Evolutionary conservation across 2,888 invertebrate genomes (phyloP).

Genomic region (Meteorus colon): DNA sequence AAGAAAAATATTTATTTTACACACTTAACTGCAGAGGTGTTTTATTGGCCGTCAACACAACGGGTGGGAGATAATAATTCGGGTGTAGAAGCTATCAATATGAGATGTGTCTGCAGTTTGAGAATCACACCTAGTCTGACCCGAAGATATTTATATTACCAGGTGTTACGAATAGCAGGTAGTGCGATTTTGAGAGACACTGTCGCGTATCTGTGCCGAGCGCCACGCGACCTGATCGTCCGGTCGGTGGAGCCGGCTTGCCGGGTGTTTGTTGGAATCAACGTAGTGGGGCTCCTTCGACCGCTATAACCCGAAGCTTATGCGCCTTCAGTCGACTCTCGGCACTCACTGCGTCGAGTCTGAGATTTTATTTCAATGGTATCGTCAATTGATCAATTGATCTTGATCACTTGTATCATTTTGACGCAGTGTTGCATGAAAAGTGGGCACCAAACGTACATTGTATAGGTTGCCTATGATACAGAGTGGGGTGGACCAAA

Average conservation of each 20-base stretch:
- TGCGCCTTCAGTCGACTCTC: constrained; percentile 69
- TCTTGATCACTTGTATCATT: constrained; percentile 1
- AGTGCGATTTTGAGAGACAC: constrained; percentile 67
- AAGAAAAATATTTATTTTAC: not conserved
- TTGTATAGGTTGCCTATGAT: not conserved
- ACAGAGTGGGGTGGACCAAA: constrained; percentile 15
- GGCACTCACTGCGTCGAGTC: constrained; percentile 70
- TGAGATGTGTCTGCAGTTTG: not conserved
- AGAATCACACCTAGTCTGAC: not conserved
- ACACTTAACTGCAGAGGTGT: not conserved
- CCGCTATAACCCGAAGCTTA: constrained; percentile 64
- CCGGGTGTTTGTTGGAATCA: constrained; percentile 69
- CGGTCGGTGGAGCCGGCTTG: constrained; percentile 61
- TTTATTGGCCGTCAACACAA: not conserved
- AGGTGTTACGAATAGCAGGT: constrained; percentile 29
- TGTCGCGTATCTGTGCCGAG: constrained; percentile 65
- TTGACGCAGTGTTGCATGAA: constrained; percentile 23
- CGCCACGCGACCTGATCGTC: constrained; percentile 71
- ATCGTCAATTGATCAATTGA: constrained; percentile 34
- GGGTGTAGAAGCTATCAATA: not conserved
- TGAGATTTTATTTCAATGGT: constrained; percentile 57
- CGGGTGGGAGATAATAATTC: not conserved
- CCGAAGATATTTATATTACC: not conserved
- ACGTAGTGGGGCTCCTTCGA: constrained; percentile 71
- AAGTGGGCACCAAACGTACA: constrained; percentile 45